Evolutionary conservation across 2,797 vertebrate species (phyloP).

Genomic region (Sebastes matsubarae): DNA sequence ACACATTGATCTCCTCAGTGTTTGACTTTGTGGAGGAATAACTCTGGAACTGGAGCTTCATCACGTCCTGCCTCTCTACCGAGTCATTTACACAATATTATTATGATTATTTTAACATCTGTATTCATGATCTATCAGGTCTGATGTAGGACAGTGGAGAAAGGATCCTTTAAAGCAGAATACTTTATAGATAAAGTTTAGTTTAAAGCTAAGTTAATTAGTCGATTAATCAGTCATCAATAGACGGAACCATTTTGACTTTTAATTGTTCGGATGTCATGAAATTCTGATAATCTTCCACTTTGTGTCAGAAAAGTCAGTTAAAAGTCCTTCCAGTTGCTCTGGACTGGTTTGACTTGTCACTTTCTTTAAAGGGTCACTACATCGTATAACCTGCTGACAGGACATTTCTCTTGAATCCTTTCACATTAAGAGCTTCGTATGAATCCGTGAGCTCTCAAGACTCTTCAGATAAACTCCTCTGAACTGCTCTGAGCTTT

Average conservation of each 20-base stretch:
- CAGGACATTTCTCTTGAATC: not conserved
- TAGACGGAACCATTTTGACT: too few relatives aligned
- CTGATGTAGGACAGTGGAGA: not conserved
- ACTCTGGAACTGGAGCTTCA: slow-evolving; percentile 9
- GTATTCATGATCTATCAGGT: not conserved
- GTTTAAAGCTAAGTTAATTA: not conserved
- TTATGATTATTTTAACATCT: not conserved
- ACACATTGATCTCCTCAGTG: slow-evolving; percentile 49
- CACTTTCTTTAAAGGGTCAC: not conserved
- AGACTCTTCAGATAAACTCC: not conserved
- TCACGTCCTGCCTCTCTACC: not conserved
- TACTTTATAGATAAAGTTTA: not conserved
- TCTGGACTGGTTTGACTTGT: too few relatives aligned
- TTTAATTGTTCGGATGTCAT: not conserved
- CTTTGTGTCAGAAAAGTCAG: not conserved
- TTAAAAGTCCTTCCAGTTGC: too few relatives aligned
- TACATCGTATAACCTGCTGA: not conserved
- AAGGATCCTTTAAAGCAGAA: not conserved
- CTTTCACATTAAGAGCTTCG: not conserved
- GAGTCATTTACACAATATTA: not conserved
- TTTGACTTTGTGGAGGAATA: slow-evolving; percentile 13
- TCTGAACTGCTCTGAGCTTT: not conserved
- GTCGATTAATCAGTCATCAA: too few relatives aligned
- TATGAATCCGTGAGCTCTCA: not conserved
- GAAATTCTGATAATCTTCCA: not conserved